Evolutionary conservation across 2,797 vertebrate species (phyloP), one percentile per base, ranked within the genome.

Genomic region (Thunnus albacares): DNA sequence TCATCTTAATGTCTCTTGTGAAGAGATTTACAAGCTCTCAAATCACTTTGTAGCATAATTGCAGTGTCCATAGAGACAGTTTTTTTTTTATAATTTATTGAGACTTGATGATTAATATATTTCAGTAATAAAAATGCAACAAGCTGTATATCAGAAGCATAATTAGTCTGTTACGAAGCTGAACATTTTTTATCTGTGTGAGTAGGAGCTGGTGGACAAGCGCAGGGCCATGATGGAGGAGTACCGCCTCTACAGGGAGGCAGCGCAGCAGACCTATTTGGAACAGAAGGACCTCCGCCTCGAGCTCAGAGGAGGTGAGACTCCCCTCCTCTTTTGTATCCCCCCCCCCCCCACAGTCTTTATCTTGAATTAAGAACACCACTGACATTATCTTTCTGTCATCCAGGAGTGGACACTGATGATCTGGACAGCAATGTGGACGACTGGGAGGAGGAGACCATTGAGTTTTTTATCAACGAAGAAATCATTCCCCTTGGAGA

Each of bases 401-500:
- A 24, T 77, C 5, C 81, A 99, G 98, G 97, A 6, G 97, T 99
- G 80, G 98, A 99, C 93, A 97, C 96, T 0, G 98, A 99, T 28
- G 97, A 98, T 85, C 95, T 98, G 92, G 98, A 99, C 90, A 98
- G 98, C 95, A 99, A 99, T 4, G 96, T 99, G 0, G 98, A 99
- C 0, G 98, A 99, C 94, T 99, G 97, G 98, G 98, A 99, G 89
- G 98, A 99, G 89, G 98, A 99, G 92, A 99, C 98, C 79, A 98
- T 99, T 81, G 98, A 99, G 92, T 99, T 99, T 96, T 99, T 99
- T 94, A 98, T 99, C 96, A 99, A 97, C 88, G 98, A 99, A 96
- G 98, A 99, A 97, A 97, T 98, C 93, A 97, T 99, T 96, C 96
- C 97, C 77, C 93, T 99, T 60, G 97, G 96, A 91, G 97, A 95